phyloP scores from a whole-genome alignment of 2,888 invertebrate species.

The Pollenia amentaria region DNA sequence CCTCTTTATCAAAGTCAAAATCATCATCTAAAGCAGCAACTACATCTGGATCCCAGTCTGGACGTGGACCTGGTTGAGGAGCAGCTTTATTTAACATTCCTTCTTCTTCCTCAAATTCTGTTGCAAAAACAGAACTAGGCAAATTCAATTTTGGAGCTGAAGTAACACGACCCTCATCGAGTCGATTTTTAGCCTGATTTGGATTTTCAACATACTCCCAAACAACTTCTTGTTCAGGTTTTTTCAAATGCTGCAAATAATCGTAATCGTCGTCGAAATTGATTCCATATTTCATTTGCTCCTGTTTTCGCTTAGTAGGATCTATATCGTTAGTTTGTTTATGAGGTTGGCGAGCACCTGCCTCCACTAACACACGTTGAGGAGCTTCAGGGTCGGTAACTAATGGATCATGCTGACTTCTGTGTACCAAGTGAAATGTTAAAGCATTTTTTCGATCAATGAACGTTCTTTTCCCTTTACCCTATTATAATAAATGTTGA shows the following conservation, averaged over 20 bases:
- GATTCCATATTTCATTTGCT: constrained; percentile 94
- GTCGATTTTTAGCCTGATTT: constrained; percentile 80
- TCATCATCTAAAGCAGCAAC: constrained; percentile 97
- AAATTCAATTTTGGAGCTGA: constrained; percentile 85
- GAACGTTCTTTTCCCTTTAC: constrained; percentile 86
- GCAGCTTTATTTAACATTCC: constrained; percentile 85
- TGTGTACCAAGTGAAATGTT: constrained; percentile 95
- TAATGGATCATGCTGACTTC: constrained; percentile 97
- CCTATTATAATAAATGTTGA: constrained; percentile 75
- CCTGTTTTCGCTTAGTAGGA: constrained; percentile 87
- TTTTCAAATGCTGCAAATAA: constrained; percentile 94
- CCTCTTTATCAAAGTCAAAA: constrained; percentile 93
- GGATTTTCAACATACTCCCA: constrained; percentile 84
- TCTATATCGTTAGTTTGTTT: constrained; percentile 77
- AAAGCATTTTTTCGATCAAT: constrained; percentile 96
- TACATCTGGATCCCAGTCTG: constrained; percentile 95
- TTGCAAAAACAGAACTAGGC: constrained; percentile 95
- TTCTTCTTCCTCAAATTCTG: constrained; percentile 93
- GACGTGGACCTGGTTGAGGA: constrained; percentile 85
- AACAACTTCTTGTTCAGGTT: constrained; percentile 81
- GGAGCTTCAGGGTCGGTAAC: constrained; percentile 95
- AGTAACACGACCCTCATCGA: constrained; percentile 68
- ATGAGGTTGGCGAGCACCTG: constrained; percentile 79
- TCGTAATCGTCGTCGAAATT: constrained; percentile 98
- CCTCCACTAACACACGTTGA: constrained; percentile 91